Base-by-base conservation (phyloP, 2,113 vertebrate genomes). In the Ginglymostoma cirratum region DNA sequence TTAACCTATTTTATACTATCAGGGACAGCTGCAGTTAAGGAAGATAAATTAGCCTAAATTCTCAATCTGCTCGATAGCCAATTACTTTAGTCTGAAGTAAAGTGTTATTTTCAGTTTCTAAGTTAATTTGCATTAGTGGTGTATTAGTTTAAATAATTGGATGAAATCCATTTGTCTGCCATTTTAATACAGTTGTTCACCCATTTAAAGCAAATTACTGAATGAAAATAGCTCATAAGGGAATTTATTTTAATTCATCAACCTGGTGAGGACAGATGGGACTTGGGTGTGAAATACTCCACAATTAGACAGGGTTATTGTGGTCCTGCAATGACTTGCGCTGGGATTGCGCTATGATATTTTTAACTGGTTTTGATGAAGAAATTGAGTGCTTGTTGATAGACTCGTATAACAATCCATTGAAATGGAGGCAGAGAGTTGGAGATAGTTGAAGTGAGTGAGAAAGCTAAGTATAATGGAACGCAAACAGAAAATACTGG, bases 181-280 rank as follows among this genome's bases (percentile, higher is more conserved):
- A 90, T 90, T 90, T 61, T 90, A 90, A 87, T 52, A 90, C 48
- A 90, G 52, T 61, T 90, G 52, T 61, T 90, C 52, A 61, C n/a
- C 78, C 14, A 83, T 38, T 83, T 83, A 55, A 61, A 90, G 14
- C 12, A 34, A 61, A 30, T 61, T 90, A 90, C 27, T 90, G 52
- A 61, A 61, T 12, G 34, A 34, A 90, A 61, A 90, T 34, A 90
- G 52, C 87, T 61, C 2, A 90, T 5, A 19, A 61, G 27, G 27
- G 3, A 34, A 61, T 61, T 90, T 61, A 90, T 55, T 90, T 61
- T 8, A 90, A 90, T n/a, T 30, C 14, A 55, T 61, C 61, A 55
- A 90, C 52, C 48, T 61, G 48, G 14, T 55, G 27, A 55, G 48
- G 27, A 61, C 87, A 90, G 12, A 27, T 55, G 55, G 52, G 87